Conservation (phyloP, 2,797 vertebrate species). For the Sphaeramia orbicularis region DNA sequence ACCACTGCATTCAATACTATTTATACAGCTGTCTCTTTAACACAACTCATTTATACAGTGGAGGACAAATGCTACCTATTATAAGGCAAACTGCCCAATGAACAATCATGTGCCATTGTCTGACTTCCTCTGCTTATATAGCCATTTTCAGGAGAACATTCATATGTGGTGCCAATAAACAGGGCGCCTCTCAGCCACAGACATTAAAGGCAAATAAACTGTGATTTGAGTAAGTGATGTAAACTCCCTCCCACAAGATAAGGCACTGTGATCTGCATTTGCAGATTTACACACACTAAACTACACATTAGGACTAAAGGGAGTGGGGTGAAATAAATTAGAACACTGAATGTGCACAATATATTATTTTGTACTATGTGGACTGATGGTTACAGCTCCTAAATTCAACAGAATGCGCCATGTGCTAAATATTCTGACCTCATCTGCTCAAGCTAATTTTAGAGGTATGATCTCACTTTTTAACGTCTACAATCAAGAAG, state of each 20-base stretch:
- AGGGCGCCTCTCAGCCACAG: not conserved
- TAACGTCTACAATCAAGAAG: constrained; percentile 10
- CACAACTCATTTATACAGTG: constrained; percentile 50
- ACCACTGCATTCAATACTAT: constrained; percentile 57
- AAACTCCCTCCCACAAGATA: constrained; percentile 5
- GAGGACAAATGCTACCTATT: constrained; percentile 54
- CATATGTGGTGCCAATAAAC: constrained; percentile 35
- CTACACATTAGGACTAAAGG: not conserved
- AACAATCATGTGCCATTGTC: constrained; percentile 56
- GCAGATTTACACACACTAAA: not conserved
- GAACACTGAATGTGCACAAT: constrained; percentile 1
- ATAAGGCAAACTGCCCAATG: constrained; percentile 45
- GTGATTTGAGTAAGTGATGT: constrained; percentile 7
- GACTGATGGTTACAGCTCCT: not conserved
- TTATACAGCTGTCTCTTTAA: constrained; percentile 66
- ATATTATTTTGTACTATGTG: constrained; percentile 1
- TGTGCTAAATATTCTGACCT: constrained; percentile 1
- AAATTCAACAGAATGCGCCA: not conserved
- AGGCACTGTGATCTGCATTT: not conserved
- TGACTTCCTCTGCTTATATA: constrained; percentile 65
- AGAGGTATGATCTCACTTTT: constrained; percentile 28
- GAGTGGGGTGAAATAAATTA: constrained; percentile 9
- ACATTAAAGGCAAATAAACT: constrained; percentile 27
- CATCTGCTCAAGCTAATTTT: constrained; percentile 23
- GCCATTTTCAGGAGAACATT: constrained; percentile 53